These are phyloP conservation scores for Diaprepes abbreviatus DNA, from an alignment of 2,888 invertebrate species.

Conservation along the genomic window DNA sequence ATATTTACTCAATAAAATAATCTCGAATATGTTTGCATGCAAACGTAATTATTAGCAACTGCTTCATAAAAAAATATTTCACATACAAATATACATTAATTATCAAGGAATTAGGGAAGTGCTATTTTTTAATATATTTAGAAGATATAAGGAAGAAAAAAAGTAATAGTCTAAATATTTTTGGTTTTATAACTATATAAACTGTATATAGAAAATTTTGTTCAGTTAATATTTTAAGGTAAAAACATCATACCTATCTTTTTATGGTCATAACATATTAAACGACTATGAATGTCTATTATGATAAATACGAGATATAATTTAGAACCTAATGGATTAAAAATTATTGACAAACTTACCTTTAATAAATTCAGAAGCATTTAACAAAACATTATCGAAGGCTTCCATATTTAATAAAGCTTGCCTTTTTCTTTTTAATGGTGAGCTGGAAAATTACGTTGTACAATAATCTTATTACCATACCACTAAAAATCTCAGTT, in stretches of 20 bases:
- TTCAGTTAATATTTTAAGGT: too few relatives aligned
- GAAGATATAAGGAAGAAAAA: too few relatives aligned
- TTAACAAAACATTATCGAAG: slow-evolving; percentile 72
- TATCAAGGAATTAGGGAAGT: too few relatives aligned
- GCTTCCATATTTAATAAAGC: slow-evolving; percentile 59
- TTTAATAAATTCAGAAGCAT: slow-evolving; percentile 77
- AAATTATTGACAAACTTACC: slow-evolving; percentile 66
- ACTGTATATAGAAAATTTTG: too few relatives aligned
- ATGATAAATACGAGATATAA: background rate
- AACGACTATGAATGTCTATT: background rate
- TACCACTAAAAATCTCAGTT: slow-evolving; percentile 38
- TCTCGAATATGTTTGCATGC: too few relatives aligned
- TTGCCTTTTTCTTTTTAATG: slow-evolving; percentile 54
- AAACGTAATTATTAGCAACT: too few relatives aligned
- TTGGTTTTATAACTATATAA: too few relatives aligned
- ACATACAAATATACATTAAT: too few relatives aligned
- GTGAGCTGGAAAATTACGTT: slow-evolving; percentile 48
- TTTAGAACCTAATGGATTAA: background rate
- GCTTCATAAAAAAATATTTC: too few relatives aligned
- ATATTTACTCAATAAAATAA: too few relatives aligned
- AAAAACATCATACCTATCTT: slow-evolving; percentile 7
- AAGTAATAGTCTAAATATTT: too few relatives aligned
- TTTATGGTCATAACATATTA: slow-evolving; percentile 29
- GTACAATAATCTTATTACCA: slow-evolving; percentile 35
- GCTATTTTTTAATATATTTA: too few relatives aligned